Evolutionary conservation across 2,113 vertebrate species (phyloP).

Genomic region (Cryptotis parvus): DNA sequence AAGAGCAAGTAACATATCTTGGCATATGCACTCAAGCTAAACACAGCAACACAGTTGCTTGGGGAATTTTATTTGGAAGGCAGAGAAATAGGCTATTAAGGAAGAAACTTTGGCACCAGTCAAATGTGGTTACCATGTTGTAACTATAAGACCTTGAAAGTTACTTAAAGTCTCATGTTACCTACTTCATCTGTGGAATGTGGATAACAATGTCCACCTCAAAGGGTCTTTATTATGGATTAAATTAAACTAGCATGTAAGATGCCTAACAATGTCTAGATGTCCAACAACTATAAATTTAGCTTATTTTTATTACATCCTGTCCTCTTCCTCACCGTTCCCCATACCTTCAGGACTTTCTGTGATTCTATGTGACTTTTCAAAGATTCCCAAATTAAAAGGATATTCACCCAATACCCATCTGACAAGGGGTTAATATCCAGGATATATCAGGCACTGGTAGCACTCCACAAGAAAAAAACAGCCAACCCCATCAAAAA

Average conservation of each 20-base stretch:
- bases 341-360: neutral
- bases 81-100: neutral
- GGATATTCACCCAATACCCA: too few relatives aligned
- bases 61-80: conserved; percentile 46
- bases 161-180: conserved; percentile 12
- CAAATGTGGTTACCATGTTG: conserved; percentile 27
- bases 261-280: conserved; percentile 35
- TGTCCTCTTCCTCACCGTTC: neutral
- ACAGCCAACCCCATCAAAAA: too few relatives aligned
- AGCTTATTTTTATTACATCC: conserved; percentile 20
- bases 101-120: neutral
- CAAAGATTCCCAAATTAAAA: neutral
- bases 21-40: conserved; percentile 27
- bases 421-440: too few relatives aligned
- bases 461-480: too few relatives aligned
- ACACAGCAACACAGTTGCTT: conserved; percentile 21
- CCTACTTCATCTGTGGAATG: conserved; percentile 29
- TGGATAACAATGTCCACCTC: neutral
- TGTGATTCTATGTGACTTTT: conserved; percentile 32
- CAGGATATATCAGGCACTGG: too few relatives aligned
- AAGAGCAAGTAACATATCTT: conserved; percentile 54
- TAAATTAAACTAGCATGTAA: conserved; percentile 41
- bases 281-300: conserved; percentile 18
- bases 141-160: neutral
- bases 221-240: neutral